A percentile compares a stretch with the other conserved stretches of the same genome.
These are phyloP conservation scores for Gymnosoma rotundatum DNA, from an alignment of 2,888 invertebrate species.

Conservation along the genomic window DNA sequence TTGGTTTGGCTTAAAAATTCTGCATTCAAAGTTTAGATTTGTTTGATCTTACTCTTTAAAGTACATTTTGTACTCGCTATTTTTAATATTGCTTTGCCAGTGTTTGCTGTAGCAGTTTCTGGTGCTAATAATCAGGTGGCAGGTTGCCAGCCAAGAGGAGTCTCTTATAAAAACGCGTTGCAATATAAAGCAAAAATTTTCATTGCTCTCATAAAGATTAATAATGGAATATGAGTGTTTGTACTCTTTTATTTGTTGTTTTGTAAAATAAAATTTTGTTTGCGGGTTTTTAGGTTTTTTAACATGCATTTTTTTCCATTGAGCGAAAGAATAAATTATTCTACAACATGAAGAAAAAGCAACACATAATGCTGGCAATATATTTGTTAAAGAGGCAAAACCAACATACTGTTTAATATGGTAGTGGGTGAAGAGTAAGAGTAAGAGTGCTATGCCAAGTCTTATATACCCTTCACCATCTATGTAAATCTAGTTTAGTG, in stretches of 20 bases:
- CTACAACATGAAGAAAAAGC: no score
- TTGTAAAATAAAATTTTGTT: constrained; percentile 20
- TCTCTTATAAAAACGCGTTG: constrained; percentile 6
- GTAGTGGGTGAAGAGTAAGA: no score
- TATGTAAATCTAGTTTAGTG: no score
- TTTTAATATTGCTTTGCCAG: background rate
- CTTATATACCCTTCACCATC: no score
- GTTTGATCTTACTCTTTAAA: background rate
- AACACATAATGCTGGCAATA: no score
- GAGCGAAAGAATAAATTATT: no score
- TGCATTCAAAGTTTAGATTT: background rate
- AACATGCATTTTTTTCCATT: background rate
- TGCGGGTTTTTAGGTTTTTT: constrained; percentile 17
- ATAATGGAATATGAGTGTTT: constrained; percentile 15
- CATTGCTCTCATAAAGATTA: constrained; percentile 27
- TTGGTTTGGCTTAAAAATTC: no score
- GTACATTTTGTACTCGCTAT: background rate
- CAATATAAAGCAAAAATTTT: constrained; percentile 13
- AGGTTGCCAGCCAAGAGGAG: constrained; percentile 44
- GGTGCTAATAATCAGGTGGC: constrained; percentile 48
- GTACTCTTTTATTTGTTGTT: background rate
- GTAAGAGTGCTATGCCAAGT: no score
- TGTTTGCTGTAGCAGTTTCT: constrained; percentile 15
- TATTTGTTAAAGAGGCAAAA: no score
- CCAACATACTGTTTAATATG: no score